These are phyloP conservation scores for Hexactinellida sp. DNA, from an alignment of 37 sponge, comb jelly and placozoan genomes.

Conservation along the genomic window DNA sequence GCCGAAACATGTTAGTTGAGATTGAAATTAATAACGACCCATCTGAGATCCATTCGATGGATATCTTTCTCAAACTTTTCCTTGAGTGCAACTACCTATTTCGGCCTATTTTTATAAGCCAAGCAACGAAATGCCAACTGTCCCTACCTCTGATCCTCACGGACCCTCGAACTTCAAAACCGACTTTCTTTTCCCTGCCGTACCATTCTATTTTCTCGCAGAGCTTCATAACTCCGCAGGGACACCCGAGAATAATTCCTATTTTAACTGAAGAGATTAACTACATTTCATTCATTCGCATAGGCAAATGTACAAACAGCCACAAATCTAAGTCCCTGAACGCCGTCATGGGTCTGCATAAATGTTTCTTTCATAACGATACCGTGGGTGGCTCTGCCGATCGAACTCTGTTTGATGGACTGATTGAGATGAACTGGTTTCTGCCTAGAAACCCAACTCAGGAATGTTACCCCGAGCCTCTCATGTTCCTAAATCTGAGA, in stretches of 20 bases:
- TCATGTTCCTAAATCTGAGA: not conserved
- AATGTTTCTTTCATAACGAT: not conserved
- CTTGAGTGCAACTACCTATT: not conserved
- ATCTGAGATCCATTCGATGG: not conserved
- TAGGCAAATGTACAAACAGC: not conserved
- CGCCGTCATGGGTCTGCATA: not conserved
- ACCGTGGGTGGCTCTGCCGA: not conserved
- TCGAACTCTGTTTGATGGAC: not conserved
- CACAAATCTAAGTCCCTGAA: not conserved
- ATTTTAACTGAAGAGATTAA: not conserved
- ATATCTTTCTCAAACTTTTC: not conserved
- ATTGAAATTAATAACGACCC: not conserved
- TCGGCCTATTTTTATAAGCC: not conserved
- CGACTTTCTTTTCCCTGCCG: not conserved
- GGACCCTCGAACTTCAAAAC: not conserved
- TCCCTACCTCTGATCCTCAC: not conserved
- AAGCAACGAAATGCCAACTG: not conserved
- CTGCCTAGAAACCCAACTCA: not conserved
- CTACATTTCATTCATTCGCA: not conserved
- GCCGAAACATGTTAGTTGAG: not conserved
- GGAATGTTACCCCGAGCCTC: not conserved
- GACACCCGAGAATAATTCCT: not conserved
- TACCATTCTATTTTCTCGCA: not conserved
- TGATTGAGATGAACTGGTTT: slow-evolving; percentile 1
- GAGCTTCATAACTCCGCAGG: not conserved